Evolutionary conservation across 2,888 invertebrate genomes (phyloP).

Genomic region (Sclerodermus sp.): DNA sequence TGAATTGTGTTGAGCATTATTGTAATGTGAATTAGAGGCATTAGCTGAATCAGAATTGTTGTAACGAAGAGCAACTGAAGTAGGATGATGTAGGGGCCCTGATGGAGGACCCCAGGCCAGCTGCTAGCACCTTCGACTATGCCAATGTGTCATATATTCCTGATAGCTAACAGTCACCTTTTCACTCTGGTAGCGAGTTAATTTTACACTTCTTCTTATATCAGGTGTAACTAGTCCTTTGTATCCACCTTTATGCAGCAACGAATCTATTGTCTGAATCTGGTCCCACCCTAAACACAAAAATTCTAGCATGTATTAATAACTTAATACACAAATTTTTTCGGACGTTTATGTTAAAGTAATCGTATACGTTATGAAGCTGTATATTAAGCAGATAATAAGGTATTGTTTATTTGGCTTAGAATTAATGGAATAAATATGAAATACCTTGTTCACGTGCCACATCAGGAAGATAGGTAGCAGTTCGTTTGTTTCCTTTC

Average conservation of each 20-base stretch:
- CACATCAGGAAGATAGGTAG: slow-evolving; percentile 98
- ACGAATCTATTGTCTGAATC: slow-evolving; percentile 95
- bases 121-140: slow-evolving; percentile 74
- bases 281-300: slow-evolving; percentile 90
- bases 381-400: too few species aligned
- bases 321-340: too few species aligned
- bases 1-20: slow-evolving; percentile 27
- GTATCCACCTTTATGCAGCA: slow-evolving; percentile 95
- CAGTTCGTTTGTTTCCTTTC: slow-evolving; percentile 90
- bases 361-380: too few species aligned
- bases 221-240: slow-evolving; percentile 89
- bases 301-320: too few species aligned
- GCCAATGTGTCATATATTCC: slow-evolving; percentile 74
- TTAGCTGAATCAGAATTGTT: slow-evolving; percentile 32
- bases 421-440: not conserved
- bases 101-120: slow-evolving; percentile 62
- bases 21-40: slow-evolving; percentile 31
- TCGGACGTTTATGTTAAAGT: too few species aligned
- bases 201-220: slow-evolving; percentile 83
- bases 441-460: slow-evolving; percentile 91
- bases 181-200: slow-evolving; percentile 96
- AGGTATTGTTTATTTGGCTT: too few species aligned
- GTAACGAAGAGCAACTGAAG: slow-evolving; percentile 34
- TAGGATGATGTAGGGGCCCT: slow-evolving; percentile 39
- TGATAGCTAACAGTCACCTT: slow-evolving; percentile 88